Percentiles rank a stretch among this genome's conserved stretches.
phyloP scores from a whole-genome alignment of 2,113 vertebrate species.

The Ammospiza caudacuta region DNA sequence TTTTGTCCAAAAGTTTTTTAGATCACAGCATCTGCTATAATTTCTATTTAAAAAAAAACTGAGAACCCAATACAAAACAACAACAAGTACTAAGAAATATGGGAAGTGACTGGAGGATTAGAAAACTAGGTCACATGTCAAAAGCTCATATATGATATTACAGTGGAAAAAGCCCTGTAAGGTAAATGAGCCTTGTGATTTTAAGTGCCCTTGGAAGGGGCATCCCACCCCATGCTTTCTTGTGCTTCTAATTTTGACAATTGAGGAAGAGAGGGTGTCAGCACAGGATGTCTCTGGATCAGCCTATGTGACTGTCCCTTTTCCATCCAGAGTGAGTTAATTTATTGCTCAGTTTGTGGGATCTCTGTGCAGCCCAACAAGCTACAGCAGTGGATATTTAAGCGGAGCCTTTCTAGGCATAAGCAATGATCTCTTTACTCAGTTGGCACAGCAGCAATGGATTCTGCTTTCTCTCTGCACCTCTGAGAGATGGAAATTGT shows the following conservation, averaged over 20 bases:
- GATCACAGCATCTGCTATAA: background rate
- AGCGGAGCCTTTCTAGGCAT: background rate
- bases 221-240: background rate
- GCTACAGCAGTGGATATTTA: background rate
- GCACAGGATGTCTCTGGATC: background rate
- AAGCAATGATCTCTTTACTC: background rate
- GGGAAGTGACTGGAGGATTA: background rate
- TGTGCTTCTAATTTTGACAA: background rate
- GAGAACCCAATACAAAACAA: background rate
- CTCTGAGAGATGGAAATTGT: background rate
- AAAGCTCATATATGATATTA: background rate
- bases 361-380: rapidly evolving
- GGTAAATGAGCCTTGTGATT: background rate
- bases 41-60: background rate
- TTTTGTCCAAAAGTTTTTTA: background rate
- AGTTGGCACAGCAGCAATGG: background rate
- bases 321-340: background rate
- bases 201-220: background rate
- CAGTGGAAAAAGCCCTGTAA: background rate
- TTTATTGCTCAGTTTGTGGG: background rate
- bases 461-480: constrained; percentile 7
- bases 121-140: background rate
- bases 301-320: background rate
- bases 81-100: background rate
- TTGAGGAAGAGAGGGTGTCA: background rate